A percentile compares a stretch with the other conserved stretches of the same genome.
phyloP scores from a whole-genome alignment of 2,113 vertebrate genomes.

The Urocolius indicus region DNA sequence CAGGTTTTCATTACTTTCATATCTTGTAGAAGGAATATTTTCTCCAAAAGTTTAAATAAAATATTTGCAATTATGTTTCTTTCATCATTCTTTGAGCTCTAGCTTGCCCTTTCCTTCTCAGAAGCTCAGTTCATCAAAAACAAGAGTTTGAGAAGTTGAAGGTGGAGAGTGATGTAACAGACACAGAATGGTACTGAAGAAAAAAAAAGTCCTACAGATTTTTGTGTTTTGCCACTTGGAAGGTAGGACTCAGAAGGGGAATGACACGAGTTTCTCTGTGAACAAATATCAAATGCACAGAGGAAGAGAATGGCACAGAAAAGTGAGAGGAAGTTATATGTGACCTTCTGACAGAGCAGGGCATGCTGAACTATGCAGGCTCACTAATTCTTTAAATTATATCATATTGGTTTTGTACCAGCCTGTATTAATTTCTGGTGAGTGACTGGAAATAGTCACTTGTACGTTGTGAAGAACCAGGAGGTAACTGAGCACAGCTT shows the following conservation, averaged over 20 bases:
- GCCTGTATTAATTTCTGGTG: not conserved
- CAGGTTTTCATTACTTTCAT: conserved; percentile 33
- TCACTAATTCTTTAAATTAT: not conserved
- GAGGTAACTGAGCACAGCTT: not conserved
- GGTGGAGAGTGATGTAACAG: not conserved
- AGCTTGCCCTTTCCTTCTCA: not conserved
- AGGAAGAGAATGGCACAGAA: not conserved
- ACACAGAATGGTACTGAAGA: not conserved
- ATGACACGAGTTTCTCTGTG: not conserved
- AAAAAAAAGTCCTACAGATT: not conserved
- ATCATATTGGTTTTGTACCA: not conserved
- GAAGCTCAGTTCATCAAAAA: not conserved
- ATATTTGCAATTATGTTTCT: not conserved
- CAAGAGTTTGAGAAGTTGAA: not conserved
- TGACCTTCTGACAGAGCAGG: not conserved
- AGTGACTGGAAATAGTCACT: not conserved
- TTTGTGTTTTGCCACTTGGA: not conserved
- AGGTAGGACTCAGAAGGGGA: not conserved
- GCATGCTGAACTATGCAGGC: not conserved
- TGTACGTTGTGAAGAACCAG: not conserved
- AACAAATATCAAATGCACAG: not conserved
- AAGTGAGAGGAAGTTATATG: not conserved
- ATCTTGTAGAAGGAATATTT: not conserved
- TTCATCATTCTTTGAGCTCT: conserved; percentile 7
- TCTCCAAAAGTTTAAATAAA: conserved; percentile 13